Conservation (phyloP, 1,140 invertebrate genomes). For the Berghia stephanieae region DNA sequence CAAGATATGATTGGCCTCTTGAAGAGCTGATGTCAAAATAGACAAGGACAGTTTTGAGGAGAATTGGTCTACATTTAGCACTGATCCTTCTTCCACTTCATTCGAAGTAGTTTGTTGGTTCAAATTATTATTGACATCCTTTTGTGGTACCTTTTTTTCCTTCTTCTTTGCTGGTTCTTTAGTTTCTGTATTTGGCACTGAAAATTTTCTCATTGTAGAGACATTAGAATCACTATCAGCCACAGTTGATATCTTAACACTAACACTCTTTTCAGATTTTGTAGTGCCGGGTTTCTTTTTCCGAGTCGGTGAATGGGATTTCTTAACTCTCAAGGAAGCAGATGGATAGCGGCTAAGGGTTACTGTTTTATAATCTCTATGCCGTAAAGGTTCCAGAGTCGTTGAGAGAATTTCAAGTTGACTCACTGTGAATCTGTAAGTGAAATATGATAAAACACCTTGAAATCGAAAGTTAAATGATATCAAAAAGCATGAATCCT, state of each 20-base stretch:
- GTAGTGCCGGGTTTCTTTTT: background rate
- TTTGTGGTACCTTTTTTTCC: background rate
- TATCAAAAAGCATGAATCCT: too few species aligned
- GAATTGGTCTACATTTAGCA: background rate
- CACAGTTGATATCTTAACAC: too few species aligned
- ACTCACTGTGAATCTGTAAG: slow-evolving; percentile 47
- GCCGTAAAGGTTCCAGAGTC: slow-evolving; percentile 57
- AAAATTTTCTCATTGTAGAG: background rate
- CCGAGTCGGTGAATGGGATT: background rate
- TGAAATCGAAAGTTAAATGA: too few species aligned
- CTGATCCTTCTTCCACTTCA: background rate
- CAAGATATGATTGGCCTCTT: background rate
- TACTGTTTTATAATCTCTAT: slow-evolving; percentile 53
- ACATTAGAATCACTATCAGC: background rate
- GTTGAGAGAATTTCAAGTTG: slow-evolving; percentile 60
- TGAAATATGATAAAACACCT: too few species aligned
- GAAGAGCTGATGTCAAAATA: background rate
- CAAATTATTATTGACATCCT: background rate
- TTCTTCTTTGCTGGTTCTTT: background rate
- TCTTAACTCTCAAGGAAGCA: slow-evolving; percentile 40
- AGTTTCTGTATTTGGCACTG: background rate
- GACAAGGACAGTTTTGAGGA: background rate
- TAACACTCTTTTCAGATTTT: too few species aligned
- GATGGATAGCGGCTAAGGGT: slow-evolving; percentile 48
- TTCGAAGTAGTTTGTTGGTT: background rate